These are phyloP conservation scores for Acropora tenuis DNA, from an alignment of 64 coral and sea anemone species.

Conservation along the genomic window DNA sequence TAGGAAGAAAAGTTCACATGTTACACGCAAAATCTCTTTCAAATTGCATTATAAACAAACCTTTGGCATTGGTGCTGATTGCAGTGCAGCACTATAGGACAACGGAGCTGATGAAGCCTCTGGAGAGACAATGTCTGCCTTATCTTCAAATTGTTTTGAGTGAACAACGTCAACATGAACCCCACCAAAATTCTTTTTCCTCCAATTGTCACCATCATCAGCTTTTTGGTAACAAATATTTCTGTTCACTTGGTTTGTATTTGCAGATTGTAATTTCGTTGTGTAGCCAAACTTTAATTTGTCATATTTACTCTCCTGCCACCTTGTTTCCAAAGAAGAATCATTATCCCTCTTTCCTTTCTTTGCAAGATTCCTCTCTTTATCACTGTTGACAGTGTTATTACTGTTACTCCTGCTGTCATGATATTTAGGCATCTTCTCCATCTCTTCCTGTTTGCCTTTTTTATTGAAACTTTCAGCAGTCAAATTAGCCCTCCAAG, in stretches of 20 bases:
- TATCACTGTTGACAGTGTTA: not conserved
- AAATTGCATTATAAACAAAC: not conserved
- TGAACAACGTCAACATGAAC: not conserved
- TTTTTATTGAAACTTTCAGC: not conserved
- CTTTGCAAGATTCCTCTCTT: not conserved
- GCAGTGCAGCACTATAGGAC: slow-evolving; percentile 69
- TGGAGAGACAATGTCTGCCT: not conserved
- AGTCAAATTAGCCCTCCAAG: not conserved
- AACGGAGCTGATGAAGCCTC: slow-evolving; percentile 10
- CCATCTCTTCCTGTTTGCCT: not conserved
- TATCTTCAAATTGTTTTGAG: not conserved
- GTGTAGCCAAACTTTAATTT: not conserved
- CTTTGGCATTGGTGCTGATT: slow-evolving; percentile 27
- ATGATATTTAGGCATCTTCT: not conserved
- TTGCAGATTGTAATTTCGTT: not conserved
- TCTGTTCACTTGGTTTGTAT: slow-evolving; percentile 2
- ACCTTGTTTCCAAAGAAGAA: not conserved
- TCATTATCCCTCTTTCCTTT: not conserved
- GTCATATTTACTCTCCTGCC: not conserved
- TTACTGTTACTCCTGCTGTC: not conserved
- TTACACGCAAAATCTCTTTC: too few species aligned
- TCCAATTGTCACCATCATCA: slow-evolving; percentile 37
- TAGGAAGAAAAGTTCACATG: too few species aligned
- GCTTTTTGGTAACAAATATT: not conserved
- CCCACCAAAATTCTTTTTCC: not conserved